Evolutionary conservation across 2,797 vertebrate species (phyloP).

Genomic region (Syndactyla subalaris): DNA sequence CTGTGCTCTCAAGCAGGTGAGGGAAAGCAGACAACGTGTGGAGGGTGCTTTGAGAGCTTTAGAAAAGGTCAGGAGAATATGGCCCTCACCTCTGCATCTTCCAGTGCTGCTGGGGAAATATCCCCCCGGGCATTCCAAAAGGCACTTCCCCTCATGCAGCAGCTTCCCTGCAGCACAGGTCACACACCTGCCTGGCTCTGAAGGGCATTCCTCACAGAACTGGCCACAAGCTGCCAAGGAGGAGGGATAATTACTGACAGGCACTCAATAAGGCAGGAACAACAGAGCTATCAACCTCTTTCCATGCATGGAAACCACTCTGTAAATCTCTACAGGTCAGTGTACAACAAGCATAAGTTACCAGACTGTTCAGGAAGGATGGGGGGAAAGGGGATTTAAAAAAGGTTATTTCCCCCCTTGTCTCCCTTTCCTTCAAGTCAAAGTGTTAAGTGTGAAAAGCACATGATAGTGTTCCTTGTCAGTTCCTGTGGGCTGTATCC

Average conservation of each 20-base stretch:
- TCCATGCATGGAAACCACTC: too few species aligned
- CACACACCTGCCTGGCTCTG: conserved; percentile 80
- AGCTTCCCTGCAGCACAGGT: conserved; percentile 80
- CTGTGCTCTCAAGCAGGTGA: not conserved
- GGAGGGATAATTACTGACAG: too few species aligned
- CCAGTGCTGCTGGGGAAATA: conserved; percentile 76
- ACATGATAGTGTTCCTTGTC: not conserved
- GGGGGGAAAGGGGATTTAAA: not conserved
- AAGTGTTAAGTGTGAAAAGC: not conserved
- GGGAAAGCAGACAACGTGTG: rapidly evolving
- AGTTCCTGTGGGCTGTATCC: not conserved
- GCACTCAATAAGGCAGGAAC: too few species aligned
- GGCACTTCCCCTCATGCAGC: conserved; percentile 83
- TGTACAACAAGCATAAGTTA: too few species aligned
- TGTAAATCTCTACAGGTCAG: too few species aligned
- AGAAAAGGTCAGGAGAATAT: not conserved
- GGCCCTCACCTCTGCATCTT: conserved; percentile 85
- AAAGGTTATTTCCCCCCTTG: rapidly evolving
- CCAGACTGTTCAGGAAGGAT: not conserved
- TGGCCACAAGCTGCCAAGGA: conserved; percentile 83
- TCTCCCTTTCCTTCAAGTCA: not conserved
- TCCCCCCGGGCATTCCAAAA: conserved; percentile 81
- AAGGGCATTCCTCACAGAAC: conserved; percentile 86
- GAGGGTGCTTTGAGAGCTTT: not conserved
- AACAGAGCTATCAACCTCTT: too few species aligned